These are phyloP conservation scores for Proteles cristata DNA, from an alignment of 2,113 vertebrate genomes.

Conservation along the genomic window DNA sequence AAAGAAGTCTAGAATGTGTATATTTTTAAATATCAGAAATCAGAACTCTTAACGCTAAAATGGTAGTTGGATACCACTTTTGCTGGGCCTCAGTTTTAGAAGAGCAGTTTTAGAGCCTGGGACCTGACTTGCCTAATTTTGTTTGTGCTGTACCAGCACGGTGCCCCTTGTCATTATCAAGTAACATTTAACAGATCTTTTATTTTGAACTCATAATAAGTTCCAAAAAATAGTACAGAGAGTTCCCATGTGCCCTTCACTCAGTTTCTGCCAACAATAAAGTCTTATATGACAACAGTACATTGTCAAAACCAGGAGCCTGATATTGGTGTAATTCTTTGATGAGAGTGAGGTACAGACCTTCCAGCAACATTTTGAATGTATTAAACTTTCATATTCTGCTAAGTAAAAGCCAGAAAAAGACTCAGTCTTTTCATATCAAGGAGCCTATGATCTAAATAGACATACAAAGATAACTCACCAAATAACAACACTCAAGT, in stretches of 20 bases:
- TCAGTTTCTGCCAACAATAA: not conserved
- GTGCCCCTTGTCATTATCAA: not conserved
- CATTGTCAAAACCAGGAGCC: not conserved
- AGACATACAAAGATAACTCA: not conserved
- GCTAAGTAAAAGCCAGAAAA: slow-evolving; percentile 3
- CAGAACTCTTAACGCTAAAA: not conserved
- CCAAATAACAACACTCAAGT: not conserved
- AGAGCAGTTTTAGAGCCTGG: not conserved
- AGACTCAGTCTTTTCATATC: not conserved
- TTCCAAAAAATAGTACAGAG: not conserved
- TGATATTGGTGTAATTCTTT: not conserved
- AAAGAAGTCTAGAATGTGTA: not conserved
- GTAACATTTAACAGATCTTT: not conserved
- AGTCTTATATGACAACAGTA: not conserved
- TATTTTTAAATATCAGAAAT: not conserved
- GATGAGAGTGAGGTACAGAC: not conserved
- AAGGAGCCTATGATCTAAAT: not conserved
- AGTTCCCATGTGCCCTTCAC: not conserved
- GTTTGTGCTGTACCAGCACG: fast-evolving
- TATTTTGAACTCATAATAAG: not conserved
- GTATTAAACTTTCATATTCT: not conserved
- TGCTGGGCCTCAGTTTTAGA: not conserved
- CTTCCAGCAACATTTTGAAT: not conserved
- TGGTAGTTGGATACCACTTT: not conserved
- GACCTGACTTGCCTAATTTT: not conserved